Conservation (phyloP, 1,140 invertebrate species). For the Drosophila obscura region DNA sequence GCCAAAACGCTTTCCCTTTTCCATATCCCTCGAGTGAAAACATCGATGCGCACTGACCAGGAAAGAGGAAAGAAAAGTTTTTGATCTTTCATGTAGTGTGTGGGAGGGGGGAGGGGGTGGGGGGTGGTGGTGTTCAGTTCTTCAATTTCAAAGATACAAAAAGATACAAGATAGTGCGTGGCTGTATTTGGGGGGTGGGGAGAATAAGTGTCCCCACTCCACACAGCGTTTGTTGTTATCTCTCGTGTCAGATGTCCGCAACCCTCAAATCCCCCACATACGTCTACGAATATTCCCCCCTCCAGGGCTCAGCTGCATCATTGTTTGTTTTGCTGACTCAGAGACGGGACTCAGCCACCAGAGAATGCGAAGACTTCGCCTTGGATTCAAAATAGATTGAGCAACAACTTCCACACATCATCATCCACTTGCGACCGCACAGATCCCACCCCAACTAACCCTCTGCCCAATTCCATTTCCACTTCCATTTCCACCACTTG, state of each 20-base stretch:
- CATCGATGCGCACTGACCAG: not conserved
- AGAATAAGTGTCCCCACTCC: not conserved
- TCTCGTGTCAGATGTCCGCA: conserved; percentile 35
- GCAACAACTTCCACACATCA: conserved; percentile 45
- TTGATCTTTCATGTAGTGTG: not conserved
- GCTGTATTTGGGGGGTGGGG: not conserved
- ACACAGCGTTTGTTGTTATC: conserved; percentile 17
- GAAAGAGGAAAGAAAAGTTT: too few relatives aligned
- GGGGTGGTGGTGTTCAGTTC: not conserved
- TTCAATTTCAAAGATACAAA: conserved; percentile 15
- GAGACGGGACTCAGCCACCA: conserved; percentile 33
- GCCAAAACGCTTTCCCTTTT: conserved; percentile 36
- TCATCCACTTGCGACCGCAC: conserved; percentile 25
- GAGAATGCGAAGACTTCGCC: not conserved
- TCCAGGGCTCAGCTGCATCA: conserved; percentile 17
- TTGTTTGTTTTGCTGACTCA: conserved; percentile 55
- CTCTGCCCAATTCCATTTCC: conserved; percentile 16
- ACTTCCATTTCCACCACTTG: conserved; percentile 5
- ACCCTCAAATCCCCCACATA: not conserved
- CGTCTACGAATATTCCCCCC: conserved; percentile 2
- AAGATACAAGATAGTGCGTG: conserved; percentile 16
- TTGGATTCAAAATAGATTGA: conserved; percentile 23
- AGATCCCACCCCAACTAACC: conserved; percentile 19
- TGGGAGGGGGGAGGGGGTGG: too few relatives aligned
- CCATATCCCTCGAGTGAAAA: conserved; percentile 32